Conservation (phyloP, 2,797 vertebrate species). For the Melanotaenia boesemani region DNA sequence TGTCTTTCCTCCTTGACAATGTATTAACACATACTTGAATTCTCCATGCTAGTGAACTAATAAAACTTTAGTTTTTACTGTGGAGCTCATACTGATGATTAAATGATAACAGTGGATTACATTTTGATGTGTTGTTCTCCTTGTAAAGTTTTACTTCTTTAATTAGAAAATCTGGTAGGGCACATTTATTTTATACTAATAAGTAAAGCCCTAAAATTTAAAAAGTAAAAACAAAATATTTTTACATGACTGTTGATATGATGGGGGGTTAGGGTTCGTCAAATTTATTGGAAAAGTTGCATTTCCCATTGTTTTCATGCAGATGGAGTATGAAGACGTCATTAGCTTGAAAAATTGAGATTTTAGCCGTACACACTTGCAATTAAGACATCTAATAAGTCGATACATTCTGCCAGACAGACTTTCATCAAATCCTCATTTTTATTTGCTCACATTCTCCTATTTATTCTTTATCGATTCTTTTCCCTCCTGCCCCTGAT, state of each 20-base stretch:
- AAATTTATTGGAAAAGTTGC: background rate
- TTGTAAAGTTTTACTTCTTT: too few species aligned
- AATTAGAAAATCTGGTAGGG: too few species aligned
- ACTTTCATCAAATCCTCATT: constrained; percentile 38
- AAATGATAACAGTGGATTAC: background rate
- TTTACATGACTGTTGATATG: rapidly evolving
- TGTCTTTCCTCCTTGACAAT: background rate
- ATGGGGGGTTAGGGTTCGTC: background rate
- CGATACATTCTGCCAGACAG: constrained; percentile 16
- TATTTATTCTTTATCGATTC: constrained; percentile 24
- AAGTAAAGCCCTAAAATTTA: too few species aligned
- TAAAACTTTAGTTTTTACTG: background rate
- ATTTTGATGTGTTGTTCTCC: too few species aligned
- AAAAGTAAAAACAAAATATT: background rate
- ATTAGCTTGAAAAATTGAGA: constrained; percentile 14
- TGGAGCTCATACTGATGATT: background rate
- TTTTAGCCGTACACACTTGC: constrained; percentile 1
- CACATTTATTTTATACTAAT: too few species aligned
- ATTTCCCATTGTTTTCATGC: constrained; percentile 1
- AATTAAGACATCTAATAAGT: constrained; percentile 42
- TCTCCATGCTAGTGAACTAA: background rate
- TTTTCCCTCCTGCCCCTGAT: constrained; percentile 24
- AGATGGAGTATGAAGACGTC: background rate
- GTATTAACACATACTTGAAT: background rate
- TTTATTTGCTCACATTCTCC: constrained; percentile 32